A percentile compares a stretch with the other conserved stretches of the same genome.
Evolutionary conservation across 2,113 vertebrate species (phyloP).

Genomic region (Gymnogyps californianus): DNA sequence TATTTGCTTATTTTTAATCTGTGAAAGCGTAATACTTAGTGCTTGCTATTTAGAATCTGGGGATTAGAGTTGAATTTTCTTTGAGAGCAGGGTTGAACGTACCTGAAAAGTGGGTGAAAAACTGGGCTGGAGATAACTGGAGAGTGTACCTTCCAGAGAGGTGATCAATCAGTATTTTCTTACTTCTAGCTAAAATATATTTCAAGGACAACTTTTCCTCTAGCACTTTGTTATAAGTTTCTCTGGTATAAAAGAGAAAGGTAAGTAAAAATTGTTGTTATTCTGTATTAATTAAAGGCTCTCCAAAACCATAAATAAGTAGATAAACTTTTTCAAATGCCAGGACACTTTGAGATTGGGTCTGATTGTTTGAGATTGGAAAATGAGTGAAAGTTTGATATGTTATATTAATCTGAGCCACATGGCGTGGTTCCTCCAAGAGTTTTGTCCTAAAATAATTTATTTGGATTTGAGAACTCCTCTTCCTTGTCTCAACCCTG

Average conservation of each 20-base stretch:
- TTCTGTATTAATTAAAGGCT: background rate
- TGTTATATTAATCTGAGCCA: background rate
- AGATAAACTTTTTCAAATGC: background rate
- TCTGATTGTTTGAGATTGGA: background rate
- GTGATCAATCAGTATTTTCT: background rate
- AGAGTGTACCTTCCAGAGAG: background rate
- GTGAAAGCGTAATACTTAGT: background rate
- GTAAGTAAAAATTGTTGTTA: background rate
- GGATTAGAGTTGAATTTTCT: background rate
- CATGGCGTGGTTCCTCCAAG: background rate
- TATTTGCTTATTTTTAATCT: slow-evolving; percentile 37
- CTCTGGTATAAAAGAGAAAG: background rate
- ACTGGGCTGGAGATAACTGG: background rate
- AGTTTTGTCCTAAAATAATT: background rate
- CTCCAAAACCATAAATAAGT: background rate
- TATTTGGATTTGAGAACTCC: background rate
- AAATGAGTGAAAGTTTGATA: background rate
- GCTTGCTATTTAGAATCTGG: background rate
- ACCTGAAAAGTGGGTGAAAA: background rate
- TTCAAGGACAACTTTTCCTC: background rate
- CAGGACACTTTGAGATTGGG: background rate
- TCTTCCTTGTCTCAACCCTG: background rate
- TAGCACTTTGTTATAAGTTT: background rate
- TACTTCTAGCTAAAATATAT: background rate
- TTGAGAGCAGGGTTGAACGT: background rate